Evolutionary conservation across 2,888 invertebrate species (phyloP).

Genomic region (Leucophora obtusa): DNA sequence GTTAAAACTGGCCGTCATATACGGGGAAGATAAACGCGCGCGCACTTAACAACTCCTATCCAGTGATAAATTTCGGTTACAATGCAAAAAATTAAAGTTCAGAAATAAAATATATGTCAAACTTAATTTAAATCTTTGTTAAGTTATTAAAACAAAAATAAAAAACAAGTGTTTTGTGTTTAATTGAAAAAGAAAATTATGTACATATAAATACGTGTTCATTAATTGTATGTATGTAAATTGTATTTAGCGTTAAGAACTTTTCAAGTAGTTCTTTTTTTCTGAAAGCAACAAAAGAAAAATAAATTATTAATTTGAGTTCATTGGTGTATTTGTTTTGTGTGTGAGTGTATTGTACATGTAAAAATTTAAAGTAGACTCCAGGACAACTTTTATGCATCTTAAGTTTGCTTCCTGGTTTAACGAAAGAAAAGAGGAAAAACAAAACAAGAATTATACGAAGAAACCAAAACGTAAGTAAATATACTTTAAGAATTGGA

Average conservation of each 20-base stretch:
- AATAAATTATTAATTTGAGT: slow-evolving; percentile 6
- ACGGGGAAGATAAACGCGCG: neutral
- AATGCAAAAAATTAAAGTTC: neutral
- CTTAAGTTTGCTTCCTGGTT: slow-evolving; percentile 60
- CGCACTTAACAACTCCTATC: neutral
- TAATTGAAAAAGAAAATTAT: neutral
- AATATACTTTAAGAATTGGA: neutral
- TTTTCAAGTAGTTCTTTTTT: neutral
- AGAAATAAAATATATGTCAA: slow-evolving; percentile 4
- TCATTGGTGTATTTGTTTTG: neutral
- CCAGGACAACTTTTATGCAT: slow-evolving; percentile 49
- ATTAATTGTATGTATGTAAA: neutral
- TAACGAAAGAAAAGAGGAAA: slow-evolving; percentile 32
- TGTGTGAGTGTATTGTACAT: slow-evolving; percentile 2
- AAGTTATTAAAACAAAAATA: neutral
- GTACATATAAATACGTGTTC: neutral
- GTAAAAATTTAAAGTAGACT: neutral
- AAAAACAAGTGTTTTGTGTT: neutral
- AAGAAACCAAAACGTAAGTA: slow-evolving; percentile 39
- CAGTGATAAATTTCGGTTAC: neutral
- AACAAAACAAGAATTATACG: slow-evolving; percentile 43
- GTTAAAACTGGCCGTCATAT: neutral
- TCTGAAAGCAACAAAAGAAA: neutral
- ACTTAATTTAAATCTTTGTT: neutral
- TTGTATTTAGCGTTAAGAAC: neutral